Conservation (phyloP, 1,140 invertebrate species). For the Meloidogyne floridensis region DNA sequence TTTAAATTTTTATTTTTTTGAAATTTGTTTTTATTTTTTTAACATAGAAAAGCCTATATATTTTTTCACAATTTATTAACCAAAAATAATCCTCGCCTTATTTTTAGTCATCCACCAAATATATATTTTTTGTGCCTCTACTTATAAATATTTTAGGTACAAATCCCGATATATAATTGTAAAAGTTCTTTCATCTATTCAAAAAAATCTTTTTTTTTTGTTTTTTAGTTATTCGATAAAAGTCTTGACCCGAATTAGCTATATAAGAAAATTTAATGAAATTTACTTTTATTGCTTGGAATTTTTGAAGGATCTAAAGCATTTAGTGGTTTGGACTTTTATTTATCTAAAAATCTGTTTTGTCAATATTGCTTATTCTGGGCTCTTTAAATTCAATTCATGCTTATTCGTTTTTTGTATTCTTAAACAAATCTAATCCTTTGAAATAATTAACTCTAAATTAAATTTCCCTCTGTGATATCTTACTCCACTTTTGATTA, state of each 20-base stretch:
- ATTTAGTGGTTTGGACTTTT: too few relatives aligned
- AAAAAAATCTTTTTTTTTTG: too few relatives aligned
- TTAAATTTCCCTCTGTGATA: background rate
- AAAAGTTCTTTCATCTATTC: background rate
- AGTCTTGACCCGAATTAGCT: too few relatives aligned
- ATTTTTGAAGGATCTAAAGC: too few relatives aligned
- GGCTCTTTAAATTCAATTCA: background rate
- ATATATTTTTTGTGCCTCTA: background rate
- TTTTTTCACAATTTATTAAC: background rate
- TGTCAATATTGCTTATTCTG: too few relatives aligned
- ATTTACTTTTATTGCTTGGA: too few relatives aligned
- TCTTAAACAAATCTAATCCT: background rate
- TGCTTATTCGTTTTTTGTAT: background rate
- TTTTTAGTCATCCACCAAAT: conserved; percentile 3
- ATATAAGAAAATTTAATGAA: too few relatives aligned
- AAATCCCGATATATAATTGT: background rate
- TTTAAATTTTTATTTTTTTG: background rate
- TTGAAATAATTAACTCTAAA: background rate
- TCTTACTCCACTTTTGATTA: background rate
- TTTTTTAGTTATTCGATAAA: too few relatives aligned
- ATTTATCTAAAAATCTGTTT: too few relatives aligned
- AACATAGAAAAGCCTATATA: background rate
- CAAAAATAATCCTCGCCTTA: background rate
- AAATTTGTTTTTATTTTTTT: background rate
- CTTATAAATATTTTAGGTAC: background rate